phyloP scores from a whole-genome alignment of 2,888 invertebrate species.

The Machimus rusticus region DNA sequence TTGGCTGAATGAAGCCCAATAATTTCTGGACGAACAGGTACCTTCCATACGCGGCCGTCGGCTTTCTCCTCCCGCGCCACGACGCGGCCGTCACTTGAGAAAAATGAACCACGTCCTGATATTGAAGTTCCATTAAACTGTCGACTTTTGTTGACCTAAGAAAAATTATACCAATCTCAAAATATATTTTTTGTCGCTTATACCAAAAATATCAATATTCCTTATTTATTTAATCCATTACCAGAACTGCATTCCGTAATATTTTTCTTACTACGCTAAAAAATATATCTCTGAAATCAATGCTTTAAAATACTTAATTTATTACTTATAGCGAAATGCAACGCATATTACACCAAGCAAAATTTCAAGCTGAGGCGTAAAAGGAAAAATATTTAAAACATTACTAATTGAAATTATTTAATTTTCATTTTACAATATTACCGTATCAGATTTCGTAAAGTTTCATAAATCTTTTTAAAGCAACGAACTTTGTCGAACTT shows the following conservation, averaged over 20 bases:
- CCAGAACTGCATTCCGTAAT: not conserved
- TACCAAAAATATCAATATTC: not conserved
- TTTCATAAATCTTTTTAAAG: no score
- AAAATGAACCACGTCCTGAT: not conserved
- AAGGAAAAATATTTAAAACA: no score
- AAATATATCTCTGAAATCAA: no score
- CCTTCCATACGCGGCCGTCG: not conserved
- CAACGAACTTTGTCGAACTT: no score
- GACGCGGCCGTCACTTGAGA: not conserved
- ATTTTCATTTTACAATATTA: no score
- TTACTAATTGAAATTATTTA: no score
- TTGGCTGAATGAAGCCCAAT: not conserved
- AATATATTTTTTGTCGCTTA: not conserved
- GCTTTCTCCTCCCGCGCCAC: not conserved
- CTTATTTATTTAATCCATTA: not conserved
- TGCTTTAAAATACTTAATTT: no score
- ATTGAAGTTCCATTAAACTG: constrained; percentile 41
- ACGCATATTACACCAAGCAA: no score
- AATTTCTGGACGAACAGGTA: constrained; percentile 1
- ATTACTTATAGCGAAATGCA: no score
- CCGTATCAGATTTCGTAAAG: no score
- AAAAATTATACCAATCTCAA: not conserved
- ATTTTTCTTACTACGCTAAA: not conserved
- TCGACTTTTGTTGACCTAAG: not conserved
- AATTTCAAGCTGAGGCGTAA: no score